These are phyloP conservation scores for Palythoa caribaeorum DNA, from an alignment of 92 coral and sea anemone genomes.

Conservation along the genomic window DNA sequence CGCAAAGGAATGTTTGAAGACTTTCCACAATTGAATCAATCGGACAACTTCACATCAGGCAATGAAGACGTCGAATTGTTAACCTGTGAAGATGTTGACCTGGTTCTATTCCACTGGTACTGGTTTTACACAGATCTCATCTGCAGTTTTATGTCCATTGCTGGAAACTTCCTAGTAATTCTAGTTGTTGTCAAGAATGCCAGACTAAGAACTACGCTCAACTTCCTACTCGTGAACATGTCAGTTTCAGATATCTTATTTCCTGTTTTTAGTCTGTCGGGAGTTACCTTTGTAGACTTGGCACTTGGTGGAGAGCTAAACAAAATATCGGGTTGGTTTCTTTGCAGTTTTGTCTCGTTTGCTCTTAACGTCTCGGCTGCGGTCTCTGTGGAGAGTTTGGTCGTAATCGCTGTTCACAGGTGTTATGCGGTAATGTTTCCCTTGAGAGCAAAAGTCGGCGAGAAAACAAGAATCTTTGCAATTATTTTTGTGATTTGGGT, in stretches of 20 bases:
- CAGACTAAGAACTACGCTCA: constrained; percentile 19
- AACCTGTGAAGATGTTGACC: not conserved
- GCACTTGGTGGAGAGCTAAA: constrained; percentile 5
- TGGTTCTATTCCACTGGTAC: not conserved
- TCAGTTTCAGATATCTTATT: constrained; percentile 11
- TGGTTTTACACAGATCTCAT: constrained; percentile 31
- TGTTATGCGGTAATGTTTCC: constrained; percentile 35
- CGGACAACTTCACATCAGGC: constrained; percentile 8
- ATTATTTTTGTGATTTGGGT: constrained; percentile 11
- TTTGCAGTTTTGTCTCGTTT: constrained; percentile 2
- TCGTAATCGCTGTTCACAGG: constrained; percentile 34
- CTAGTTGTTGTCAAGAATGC: constrained; percentile 1
- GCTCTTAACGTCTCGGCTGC: constrained; percentile 26
- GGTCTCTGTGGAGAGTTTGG: constrained; percentile 24
- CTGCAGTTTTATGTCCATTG: constrained; percentile 5
- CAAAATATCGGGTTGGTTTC: constrained; percentile 28
- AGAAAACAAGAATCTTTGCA: not conserved
- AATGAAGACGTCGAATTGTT: not conserved
- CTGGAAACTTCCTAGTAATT: constrained; percentile 17
- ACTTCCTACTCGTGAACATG: constrained; percentile 5
- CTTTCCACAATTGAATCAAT: not conserved
- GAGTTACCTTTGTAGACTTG: constrained; percentile 1
- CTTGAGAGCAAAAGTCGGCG: not conserved
- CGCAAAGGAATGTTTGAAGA: not conserved
- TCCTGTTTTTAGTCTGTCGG: not conserved